A percentile compares a stretch with the other conserved stretches of the same genome.
Evolutionary conservation across 2,797 vertebrate species (phyloP).

Genomic region (Setipinna tenuifilis): DNA sequence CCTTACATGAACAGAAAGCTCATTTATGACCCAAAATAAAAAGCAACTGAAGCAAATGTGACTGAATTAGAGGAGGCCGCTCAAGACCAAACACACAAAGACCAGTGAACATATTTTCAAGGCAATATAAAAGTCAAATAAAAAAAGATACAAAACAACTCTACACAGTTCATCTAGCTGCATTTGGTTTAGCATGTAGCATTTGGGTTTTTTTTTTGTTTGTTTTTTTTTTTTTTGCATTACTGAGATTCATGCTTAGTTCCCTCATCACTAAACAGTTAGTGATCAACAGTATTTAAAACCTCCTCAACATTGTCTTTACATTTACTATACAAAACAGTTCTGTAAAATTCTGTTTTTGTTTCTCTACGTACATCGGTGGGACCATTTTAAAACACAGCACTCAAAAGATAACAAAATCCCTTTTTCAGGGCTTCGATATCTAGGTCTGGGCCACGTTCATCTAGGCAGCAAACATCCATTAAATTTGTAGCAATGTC

Average conservation of each 20-base stretch:
- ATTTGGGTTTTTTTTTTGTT: too few species aligned
- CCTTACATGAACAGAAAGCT: neutral
- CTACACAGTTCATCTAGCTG: neutral
- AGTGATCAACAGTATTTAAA: too few species aligned
- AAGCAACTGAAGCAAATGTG: neutral
- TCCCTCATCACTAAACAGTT: too few species aligned
- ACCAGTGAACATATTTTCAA: neutral
- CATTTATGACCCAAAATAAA: neutral
- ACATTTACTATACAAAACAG: too few species aligned
- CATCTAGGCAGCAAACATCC: slow-evolving; percentile 26
- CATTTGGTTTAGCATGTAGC: too few species aligned
- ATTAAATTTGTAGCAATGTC: slow-evolving; percentile 33
- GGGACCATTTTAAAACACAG: neutral
- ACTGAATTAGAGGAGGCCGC: neutral
- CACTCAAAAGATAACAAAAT: neutral
- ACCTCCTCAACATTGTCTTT: too few species aligned
- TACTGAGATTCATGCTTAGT: too few species aligned
- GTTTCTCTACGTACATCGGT: too few species aligned
- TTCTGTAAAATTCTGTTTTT: too few species aligned
- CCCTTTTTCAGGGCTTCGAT: neutral
- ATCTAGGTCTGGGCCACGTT: neutral
- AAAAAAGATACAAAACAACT: neutral
- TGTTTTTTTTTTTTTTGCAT: too few species aligned
- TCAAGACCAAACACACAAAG: neutral
- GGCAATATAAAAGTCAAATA: neutral